Percentiles rank a stretch among this genome's conserved stretches.
phyloP scores from a whole-genome alignment of 2,797 vertebrate genomes.

The Coregonus ussuriensis region DNA sequence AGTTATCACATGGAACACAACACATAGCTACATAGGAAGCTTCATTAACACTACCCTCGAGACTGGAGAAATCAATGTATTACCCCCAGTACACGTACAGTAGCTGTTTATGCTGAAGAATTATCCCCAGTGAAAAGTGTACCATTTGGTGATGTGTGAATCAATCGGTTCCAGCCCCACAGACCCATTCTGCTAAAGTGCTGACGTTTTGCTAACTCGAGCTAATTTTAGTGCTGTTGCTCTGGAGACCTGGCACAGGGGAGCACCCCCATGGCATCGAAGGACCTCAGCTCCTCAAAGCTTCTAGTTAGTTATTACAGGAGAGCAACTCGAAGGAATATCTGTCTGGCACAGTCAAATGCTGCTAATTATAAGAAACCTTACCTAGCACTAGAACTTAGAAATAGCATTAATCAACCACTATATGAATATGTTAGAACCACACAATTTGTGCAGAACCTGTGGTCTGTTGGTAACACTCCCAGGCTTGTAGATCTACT shows the following conservation, averaged over 20 bases:
- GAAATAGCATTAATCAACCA: not conserved
- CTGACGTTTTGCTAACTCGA: constrained; percentile 43
- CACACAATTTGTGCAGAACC: not conserved
- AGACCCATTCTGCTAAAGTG: constrained; percentile 13
- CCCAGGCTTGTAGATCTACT: no score
- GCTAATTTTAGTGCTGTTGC: constrained; percentile 50
- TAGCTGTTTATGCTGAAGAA: not conserved
- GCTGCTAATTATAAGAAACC: no score
- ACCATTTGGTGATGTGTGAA: constrained; percentile 2
- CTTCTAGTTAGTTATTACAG: constrained; percentile 33
- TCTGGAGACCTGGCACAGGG: constrained; percentile 49
- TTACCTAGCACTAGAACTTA: not conserved
- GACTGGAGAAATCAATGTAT: constrained; percentile 21
- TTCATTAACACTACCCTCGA: not conserved
- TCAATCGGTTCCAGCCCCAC: constrained; percentile 3
- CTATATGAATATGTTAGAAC: not conserved
- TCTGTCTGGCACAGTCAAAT: constrained; percentile 3
- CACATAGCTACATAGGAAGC: not conserved
- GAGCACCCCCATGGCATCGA: constrained; percentile 36
- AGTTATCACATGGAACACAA: no score
- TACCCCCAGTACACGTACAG: not conserved
- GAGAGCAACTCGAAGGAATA: constrained; percentile 28
- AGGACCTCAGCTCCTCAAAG: constrained; percentile 25
- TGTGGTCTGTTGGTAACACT: no score
- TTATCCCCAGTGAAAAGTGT: not conserved